phyloP scores from a whole-genome alignment of 2,888 invertebrate genomes.

The Drosophila parthenogenetica region DNA sequence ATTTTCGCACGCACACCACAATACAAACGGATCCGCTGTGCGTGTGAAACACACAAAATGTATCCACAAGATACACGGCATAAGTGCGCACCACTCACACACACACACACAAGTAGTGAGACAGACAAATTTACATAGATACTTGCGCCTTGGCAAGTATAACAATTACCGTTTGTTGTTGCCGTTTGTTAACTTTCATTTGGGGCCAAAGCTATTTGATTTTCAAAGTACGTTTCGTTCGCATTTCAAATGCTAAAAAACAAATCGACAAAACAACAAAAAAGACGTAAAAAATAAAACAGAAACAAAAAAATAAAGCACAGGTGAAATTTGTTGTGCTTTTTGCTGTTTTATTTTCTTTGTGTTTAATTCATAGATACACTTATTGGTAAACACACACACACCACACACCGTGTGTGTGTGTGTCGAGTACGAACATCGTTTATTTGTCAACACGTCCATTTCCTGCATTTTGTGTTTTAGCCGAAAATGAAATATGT shows the following conservation, averaged over 20 bases:
- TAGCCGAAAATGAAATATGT: slow-evolving; percentile 75
- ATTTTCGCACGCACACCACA: slow-evolving; percentile 70
- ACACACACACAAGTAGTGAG: neutral
- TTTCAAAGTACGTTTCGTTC: slow-evolving; percentile 71
- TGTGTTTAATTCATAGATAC: slow-evolving; percentile 73
- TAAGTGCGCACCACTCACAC: slow-evolving; percentile 33
- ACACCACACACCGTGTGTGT: slow-evolving; percentile 11
- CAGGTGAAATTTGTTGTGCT: slow-evolving; percentile 68
- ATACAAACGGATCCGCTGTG: slow-evolving; percentile 35
- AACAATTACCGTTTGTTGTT: slow-evolving; percentile 64
- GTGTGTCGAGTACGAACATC: slow-evolving; percentile 48
- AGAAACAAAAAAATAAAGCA: slow-evolving; percentile 37
- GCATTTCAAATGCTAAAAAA: slow-evolving; percentile 60
- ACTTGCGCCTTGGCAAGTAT: slow-evolving; percentile 44
- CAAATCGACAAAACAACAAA: slow-evolving; percentile 13
- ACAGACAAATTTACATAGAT: slow-evolving; percentile 6
- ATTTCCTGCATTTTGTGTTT: slow-evolving; percentile 78
- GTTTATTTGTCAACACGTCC: slow-evolving; percentile 79
- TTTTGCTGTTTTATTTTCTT: slow-evolving; percentile 33
- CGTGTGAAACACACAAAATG: slow-evolving; percentile 51
- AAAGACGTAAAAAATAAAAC: slow-evolving; percentile 22
- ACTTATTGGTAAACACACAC: slow-evolving; percentile 59
- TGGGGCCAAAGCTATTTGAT: slow-evolving; percentile 70
- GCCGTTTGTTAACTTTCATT: slow-evolving; percentile 70
- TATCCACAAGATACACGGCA: slow-evolving; percentile 48